Evolutionary conservation across 2,888 invertebrate genomes (phyloP).

Genomic region (Coenonympha arcania): DNA sequence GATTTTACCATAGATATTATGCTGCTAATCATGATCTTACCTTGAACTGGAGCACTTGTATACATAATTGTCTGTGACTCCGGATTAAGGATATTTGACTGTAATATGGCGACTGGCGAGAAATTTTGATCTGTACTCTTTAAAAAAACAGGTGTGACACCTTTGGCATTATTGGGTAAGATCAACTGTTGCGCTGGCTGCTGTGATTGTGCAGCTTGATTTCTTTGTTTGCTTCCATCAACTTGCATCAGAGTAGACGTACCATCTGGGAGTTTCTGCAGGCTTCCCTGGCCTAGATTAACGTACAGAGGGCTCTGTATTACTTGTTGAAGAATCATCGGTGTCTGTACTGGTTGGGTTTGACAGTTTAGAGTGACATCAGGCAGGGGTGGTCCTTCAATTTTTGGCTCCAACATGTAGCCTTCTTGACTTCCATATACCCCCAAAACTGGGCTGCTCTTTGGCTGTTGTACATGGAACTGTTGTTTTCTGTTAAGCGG

Average conservation of each 20-base stretch:
- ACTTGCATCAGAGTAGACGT: slow-evolving; percentile 46
- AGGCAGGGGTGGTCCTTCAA: slow-evolving; percentile 41
- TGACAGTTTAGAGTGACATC: slow-evolving; percentile 53
- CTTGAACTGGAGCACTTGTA: slow-evolving; percentile 62
- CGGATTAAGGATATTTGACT: slow-evolving; percentile 76
- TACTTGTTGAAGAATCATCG: slow-evolving; percentile 63
- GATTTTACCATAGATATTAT: too few relatives aligned
- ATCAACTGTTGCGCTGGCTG: slow-evolving; percentile 49
- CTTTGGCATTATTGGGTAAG: slow-evolving; percentile 56
- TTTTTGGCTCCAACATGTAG: slow-evolving; percentile 44
- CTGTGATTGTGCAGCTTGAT: slow-evolving; percentile 39
- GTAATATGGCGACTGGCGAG: slow-evolving; percentile 77
- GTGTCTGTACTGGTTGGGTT: slow-evolving; percentile 41
- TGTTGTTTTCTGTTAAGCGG: slow-evolving; percentile 41
- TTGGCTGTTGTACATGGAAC: slow-evolving; percentile 38
- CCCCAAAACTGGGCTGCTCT: slow-evolving; percentile 49
- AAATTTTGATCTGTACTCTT: slow-evolving; percentile 64
- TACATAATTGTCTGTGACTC: slow-evolving; percentile 69
- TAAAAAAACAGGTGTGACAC: slow-evolving; percentile 56
- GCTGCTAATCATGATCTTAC: slow-evolving; percentile 42
- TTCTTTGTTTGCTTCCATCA: slow-evolving; percentile 45
- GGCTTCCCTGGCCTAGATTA: slow-evolving; percentile 50
- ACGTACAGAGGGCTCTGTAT: slow-evolving; percentile 62
- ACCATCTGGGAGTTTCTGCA: slow-evolving; percentile 53
- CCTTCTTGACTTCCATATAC: slow-evolving; percentile 49